Evolutionary conservation across 35 echinoderm and acorn worm genomes (phyloP).

Genomic region (Lytechinus pictus): DNA sequence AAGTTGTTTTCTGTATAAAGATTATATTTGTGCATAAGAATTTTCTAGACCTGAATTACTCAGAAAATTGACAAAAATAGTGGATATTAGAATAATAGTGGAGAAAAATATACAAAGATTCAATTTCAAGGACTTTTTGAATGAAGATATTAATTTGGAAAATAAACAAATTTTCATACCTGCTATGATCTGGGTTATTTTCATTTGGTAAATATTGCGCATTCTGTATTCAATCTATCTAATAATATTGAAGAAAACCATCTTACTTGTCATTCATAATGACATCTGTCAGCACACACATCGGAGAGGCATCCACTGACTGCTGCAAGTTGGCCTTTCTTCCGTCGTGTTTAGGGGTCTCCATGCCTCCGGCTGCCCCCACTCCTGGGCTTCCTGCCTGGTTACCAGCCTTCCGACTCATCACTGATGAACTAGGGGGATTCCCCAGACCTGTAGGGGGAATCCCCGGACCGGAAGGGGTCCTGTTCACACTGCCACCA

Average conservation of each 20-base stretch:
- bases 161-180: not conserved
- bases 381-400: not conserved
- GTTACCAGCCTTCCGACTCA: not conserved
- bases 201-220: not conserved
- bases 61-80: too few species aligned
- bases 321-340: not conserved
- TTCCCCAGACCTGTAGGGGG: not conserved
- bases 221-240: not conserved
- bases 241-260: not conserved
- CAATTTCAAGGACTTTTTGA: too few species aligned
- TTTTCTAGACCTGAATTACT: too few species aligned
- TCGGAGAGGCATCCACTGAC: not conserved
- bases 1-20: too few species aligned
- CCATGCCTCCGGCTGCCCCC: not conserved
- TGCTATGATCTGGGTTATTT: not conserved
- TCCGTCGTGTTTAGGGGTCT: not conserved
- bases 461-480: not conserved
- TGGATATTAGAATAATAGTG: too few species aligned
- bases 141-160: not conserved
- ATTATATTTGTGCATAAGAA: too few species aligned
- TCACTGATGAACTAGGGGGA: not conserved
- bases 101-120: too few species aligned
- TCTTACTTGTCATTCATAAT: constrained; percentile 43
- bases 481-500: not conserved
- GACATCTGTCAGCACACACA: constrained; percentile 6